Base-by-base conservation (phyloP, 2,888 invertebrate genomes). In the Saturnia japonica region DNA sequence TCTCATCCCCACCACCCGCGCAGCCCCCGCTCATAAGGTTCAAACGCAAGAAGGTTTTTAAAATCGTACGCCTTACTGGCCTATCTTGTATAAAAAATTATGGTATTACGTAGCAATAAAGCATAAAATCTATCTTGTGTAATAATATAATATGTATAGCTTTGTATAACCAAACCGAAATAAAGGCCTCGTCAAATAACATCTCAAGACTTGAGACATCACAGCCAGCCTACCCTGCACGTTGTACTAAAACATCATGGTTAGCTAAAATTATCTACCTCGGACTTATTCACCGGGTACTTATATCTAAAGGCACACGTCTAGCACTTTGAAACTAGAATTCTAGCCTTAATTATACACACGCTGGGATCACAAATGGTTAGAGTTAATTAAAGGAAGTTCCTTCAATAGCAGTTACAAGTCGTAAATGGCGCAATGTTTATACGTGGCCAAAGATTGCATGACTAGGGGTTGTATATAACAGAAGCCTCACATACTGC, bases 381-480 rank as follows among this genome's bases (percentile, higher is more conserved):
- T 67, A 12, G 51, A 7, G 42, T 54, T 67, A 67, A 67, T 70
- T 42, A 28, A 43, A 51, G 43, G 67, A 67, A 42, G 51, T 66
- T 67, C 43, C 42, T 66, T 51, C 40, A 68, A 54, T 64, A 28
- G 42, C 25, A 43, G 67, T 70, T 69, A 70, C 34, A 34, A 66
- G 64, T 67, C 64, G 64, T 66, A 70, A 70, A 67, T 66, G 42
- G 19, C 12, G 9, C 22, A 40, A 40, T 67, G 42, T 16, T 34
- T 66, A 66, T 66, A 40, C 64, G 66, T 70, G 22, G 22, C n/a
- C 14, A 40, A 16, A 25, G 40, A 34, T 70, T 42, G 70, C 70
- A 70, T 70, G 66, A 67, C 70, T 66, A 43, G 16, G 54, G 42
- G n/a, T n/a, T 25, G 54, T 67, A 54, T 67, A 54, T 25, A 43